Evolutionary conservation across 1,140 invertebrate species (phyloP).

Genomic region (Melipona quadrifasciata): DNA sequence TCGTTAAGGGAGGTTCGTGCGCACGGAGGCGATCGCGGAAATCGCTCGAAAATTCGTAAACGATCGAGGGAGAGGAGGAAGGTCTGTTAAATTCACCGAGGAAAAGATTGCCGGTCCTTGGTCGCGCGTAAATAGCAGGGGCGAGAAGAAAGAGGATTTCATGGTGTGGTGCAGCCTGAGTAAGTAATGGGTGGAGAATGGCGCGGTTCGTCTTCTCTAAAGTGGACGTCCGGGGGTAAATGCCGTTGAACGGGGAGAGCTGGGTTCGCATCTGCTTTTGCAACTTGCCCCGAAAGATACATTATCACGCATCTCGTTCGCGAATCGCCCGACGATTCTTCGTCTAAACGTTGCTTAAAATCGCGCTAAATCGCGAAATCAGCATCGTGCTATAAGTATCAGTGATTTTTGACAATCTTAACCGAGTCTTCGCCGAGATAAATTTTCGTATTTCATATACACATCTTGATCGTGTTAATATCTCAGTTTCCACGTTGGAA

Average conservation of each 20-base stretch:
- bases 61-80: not conserved
- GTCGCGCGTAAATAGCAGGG: conserved; percentile 38
- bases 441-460: too few species aligned
- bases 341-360: not conserved
- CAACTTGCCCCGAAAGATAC: not conserved
- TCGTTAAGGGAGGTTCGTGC: not conserved
- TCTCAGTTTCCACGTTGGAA: too few species aligned
- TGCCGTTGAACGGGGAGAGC: conserved; percentile 37
- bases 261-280: conserved; percentile 5
- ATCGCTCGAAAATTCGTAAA: conserved; percentile 19
- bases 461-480: too few species aligned
- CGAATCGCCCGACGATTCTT: not conserved
- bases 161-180: conserved; percentile 45
- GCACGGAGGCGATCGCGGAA: not conserved
- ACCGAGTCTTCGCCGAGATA: too few species aligned
- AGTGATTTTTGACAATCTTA: too few species aligned
- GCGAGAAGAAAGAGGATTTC: conserved; percentile 37
- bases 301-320: not conserved
- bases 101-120: conserved; percentile 25
- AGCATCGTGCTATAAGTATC: too few species aligned
- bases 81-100: conserved; percentile 29
- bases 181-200: conserved; percentile 51
- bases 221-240: conserved; percentile 42
- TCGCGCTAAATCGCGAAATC: too few species aligned
- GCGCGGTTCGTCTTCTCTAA: conserved; percentile 45